A percentile compares a stretch with the other conserved stretches of the same genome.
These are phyloP conservation scores for Pristionchus arcanus DNA, from an alignment of 2,888 invertebrate genomes.

Conservation along the genomic window DNA sequence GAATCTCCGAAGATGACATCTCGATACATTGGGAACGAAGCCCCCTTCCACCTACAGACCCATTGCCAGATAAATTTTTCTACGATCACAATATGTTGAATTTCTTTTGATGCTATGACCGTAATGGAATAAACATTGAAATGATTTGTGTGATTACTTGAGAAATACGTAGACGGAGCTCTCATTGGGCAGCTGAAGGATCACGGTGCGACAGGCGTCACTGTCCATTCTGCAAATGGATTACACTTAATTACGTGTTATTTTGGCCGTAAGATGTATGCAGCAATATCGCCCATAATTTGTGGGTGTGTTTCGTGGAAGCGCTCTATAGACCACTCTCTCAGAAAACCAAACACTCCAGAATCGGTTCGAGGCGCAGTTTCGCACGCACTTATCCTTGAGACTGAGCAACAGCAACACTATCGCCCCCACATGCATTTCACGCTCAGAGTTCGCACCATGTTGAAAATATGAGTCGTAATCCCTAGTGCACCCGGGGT, in stretches of 20 bases:
- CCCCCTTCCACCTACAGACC: no score
- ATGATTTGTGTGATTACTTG: conserved; percentile 55
- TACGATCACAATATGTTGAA: no score
- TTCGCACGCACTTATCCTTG: not conserved
- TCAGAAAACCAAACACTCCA: conserved; percentile 17
- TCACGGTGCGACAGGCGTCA: conserved; percentile 70
- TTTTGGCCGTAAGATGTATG: not conserved
- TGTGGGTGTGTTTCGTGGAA: not conserved
- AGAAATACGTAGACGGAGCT: conserved; percentile 70
- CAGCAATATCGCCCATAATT: not conserved
- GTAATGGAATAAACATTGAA: no score
- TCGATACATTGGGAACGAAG: no score
- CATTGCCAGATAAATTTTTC: no score
- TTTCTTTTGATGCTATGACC: no score
- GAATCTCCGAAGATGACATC: no score
- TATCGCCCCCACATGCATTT: not conserved
- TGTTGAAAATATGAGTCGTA: not conserved
- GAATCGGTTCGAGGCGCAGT: not conserved
- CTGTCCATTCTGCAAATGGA: conserved; percentile 61
- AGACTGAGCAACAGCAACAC: conserved; percentile 13
- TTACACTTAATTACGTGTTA: not conserved
- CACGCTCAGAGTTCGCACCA: not conserved
- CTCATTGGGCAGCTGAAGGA: conserved; percentile 75
- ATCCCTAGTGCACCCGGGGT: no score
- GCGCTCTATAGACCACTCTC: not conserved